Percentiles rank a stretch among this genome's conserved stretches.
These are phyloP conservation scores for Thermophis baileyi DNA, from an alignment of 2,113 vertebrate species.

Conservation along the genomic window DNA sequence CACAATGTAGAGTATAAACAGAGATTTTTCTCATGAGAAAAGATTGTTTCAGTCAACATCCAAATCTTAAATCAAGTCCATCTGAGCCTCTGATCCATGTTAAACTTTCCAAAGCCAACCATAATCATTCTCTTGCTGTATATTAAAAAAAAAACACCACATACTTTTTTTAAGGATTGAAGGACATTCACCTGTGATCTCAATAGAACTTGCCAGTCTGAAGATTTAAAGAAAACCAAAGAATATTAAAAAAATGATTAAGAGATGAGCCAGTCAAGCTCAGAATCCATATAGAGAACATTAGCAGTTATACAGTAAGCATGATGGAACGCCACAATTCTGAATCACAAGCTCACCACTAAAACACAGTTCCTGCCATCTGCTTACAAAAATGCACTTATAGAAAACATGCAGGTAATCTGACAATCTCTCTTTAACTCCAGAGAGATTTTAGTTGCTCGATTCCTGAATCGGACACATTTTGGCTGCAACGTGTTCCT, in stretches of 20 bases:
- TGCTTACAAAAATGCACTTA: background rate
- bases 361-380: background rate
- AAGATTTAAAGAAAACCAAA: background rate
- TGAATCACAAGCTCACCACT: background rate
- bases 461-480: background rate
- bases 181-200: background rate
- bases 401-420: background rate
- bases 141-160: background rate
- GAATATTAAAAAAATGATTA: background rate
- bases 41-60: background rate
- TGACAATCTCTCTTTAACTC: background rate
- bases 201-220: background rate
- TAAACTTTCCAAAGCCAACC: background rate
- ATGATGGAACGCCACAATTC: background rate
- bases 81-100: background rate
- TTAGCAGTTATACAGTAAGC: background rate
- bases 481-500: background rate
- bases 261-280: background rate
- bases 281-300: background rate
- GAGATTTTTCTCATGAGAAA: background rate
- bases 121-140: background rate
- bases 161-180: background rate
- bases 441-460: background rate
- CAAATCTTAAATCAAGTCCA: background rate
- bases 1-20: background rate